phyloP scores from a whole-genome alignment of 1,140 invertebrate species.

The Nebria ingens region DNA sequence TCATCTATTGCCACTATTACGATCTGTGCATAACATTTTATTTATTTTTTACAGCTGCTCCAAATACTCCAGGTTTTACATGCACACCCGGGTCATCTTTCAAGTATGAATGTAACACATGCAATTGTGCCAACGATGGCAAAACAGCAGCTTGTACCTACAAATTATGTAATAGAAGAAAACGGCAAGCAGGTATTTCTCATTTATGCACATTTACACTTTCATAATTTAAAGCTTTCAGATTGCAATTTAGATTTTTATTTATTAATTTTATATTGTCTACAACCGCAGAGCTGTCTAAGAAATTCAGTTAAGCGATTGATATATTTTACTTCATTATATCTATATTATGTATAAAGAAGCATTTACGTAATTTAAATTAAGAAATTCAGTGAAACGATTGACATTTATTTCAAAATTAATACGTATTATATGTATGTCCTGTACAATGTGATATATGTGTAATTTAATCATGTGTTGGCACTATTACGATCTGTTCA shows the following conservation, averaged over 20 bases:
- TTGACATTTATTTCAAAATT: neutral
- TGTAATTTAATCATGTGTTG: neutral
- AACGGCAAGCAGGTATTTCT: neutral
- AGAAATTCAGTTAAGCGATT: too few species aligned
- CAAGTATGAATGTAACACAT: slow-evolving; percentile 37
- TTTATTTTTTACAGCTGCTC: neutral
- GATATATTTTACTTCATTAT: too few species aligned
- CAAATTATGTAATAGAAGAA: slow-evolving; percentile 16
- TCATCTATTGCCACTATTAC: neutral
- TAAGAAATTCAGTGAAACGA: neutral
- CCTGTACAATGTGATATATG: neutral
- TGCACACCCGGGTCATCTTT: slow-evolving; percentile 35
- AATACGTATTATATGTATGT: neutral
- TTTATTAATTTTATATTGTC: too few species aligned
- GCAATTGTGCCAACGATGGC: slow-evolving; percentile 37
- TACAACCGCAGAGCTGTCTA: too few species aligned
- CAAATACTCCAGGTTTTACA: neutral
- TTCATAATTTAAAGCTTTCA: too few species aligned
- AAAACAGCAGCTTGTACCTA: slow-evolving; percentile 36
- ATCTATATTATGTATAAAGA: too few species aligned
- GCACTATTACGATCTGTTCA: neutral
- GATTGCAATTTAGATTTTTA: too few species aligned
- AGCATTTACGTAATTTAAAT: too few species aligned
- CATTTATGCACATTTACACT: too few species aligned
- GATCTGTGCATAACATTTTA: neutral